Base-by-base conservation (phyloP, 2,113 vertebrate species). In the Eurystomus gularis region DNA sequence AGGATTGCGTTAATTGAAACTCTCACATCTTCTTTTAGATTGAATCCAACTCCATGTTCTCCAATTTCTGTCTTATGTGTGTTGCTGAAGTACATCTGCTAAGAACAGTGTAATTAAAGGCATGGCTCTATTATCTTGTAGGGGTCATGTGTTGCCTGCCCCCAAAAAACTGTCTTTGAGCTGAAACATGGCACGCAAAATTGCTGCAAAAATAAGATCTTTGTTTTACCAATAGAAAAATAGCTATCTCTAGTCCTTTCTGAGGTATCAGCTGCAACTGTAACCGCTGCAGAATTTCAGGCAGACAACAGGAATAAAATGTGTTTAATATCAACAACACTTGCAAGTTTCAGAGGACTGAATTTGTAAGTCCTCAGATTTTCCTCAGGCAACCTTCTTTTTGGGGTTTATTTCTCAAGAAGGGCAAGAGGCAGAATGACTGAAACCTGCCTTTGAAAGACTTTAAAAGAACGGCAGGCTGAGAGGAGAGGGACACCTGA, bases 1-100 rank as follows among this genome's bases (percentile, higher is more conserved):
- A 96, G 89, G 92, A 97, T 58, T 94, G 82, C 94, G 93, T 96
- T 97, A 97, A 98, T 96, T 97, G 97, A 96, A 97, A 97, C 90
- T 90, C 82, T 97, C 93, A 90, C 87, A 88, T 97, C 95, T 87
- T 94, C 71, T 91, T 96, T 83, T 94, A 95, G 92, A 90, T 40
- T 81, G 83, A 92, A 88, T 91, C 79, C 84, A 93, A 58, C 73
- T 93, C 71, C 2, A 5, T 55, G 39, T 70, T 95, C 79, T 94
- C 87, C 75, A 51, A 0, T 97, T 96, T 93, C 71, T 91, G 88
- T 75, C 83, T 94, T 91, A 66, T 9, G 8, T 46, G 39, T 81
- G 83, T 71, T 94, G 83, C 84, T 87, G 61, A 92, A 86, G 72
- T 62, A 60, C 62, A 64, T 75, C 69, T 76, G 55, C 68, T 82